Conservation (phyloP, 2,888 invertebrate genomes). For the Unio delphinus region DNA sequence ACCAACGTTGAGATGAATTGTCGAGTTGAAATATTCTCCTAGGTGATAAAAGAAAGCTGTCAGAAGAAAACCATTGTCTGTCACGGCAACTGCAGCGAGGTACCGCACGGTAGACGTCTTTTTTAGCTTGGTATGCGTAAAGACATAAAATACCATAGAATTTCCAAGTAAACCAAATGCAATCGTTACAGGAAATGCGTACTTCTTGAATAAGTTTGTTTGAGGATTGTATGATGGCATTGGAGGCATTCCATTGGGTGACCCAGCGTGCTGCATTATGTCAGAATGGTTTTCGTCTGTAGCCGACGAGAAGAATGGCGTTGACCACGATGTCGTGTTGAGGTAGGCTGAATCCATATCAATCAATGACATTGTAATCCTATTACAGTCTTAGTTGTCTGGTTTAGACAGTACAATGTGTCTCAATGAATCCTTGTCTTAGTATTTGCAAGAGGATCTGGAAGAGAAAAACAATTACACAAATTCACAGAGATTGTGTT, state of each 20-base stretch:
- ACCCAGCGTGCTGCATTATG: no score
- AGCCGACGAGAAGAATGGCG: no score
- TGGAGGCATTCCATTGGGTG: background rate
- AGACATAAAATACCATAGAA: conserved; percentile 81
- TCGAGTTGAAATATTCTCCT: conserved; percentile 21
- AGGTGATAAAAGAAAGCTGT: conserved; percentile 74
- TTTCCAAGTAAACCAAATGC: conserved; percentile 85
- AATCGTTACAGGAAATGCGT: conserved; percentile 82
- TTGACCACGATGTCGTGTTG: no score
- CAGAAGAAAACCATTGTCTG: conserved; percentile 83
- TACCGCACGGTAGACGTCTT: conserved; percentile 86
- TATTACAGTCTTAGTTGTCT: no score
- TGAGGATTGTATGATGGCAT: conserved; percentile 3
- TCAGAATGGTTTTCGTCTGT: no score
- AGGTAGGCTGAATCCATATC: no score
- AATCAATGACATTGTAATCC: no score
- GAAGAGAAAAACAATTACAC: no score
- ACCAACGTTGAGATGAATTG: conserved; percentile 69
- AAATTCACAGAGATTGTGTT: no score
- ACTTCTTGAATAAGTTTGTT: conserved; percentile 64
- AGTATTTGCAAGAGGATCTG: no score
- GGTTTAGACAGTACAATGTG: no score
- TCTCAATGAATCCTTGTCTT: no score
- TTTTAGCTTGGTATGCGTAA: conserved; percentile 81
- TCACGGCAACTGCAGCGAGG: conserved; percentile 82